Conservation (phyloP, 2,888 invertebrate species). For the Protonemura montana region DNA sequence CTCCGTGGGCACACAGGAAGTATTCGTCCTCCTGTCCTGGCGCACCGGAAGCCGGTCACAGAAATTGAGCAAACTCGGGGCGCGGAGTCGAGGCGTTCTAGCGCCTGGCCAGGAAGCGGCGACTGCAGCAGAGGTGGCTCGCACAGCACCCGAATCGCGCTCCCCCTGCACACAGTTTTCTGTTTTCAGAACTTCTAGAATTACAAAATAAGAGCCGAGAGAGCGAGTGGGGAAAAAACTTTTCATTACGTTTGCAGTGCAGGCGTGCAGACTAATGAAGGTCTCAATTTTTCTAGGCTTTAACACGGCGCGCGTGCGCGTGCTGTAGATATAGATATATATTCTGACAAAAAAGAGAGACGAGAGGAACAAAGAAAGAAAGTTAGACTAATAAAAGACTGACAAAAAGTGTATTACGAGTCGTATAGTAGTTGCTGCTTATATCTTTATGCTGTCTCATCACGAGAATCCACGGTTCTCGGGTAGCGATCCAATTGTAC, state of each 20-base stretch:
- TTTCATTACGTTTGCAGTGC: constrained; percentile 42
- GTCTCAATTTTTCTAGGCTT: constrained; percentile 39
- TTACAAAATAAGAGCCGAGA: constrained; percentile 28
- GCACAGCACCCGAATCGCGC: not conserved
- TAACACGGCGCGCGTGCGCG: constrained; percentile 25
- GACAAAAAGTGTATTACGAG: constrained; percentile 19
- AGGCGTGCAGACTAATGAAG: constrained; percentile 39
- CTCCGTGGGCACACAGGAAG: too few species aligned
- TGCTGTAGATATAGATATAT: too few species aligned
- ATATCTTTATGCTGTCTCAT: constrained; percentile 30
- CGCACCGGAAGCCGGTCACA: constrained; percentile 23
- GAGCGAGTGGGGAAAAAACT: constrained; percentile 24
- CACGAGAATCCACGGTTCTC: not conserved
- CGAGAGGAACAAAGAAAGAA: constrained; percentile 34
- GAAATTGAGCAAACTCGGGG: constrained; percentile 25
- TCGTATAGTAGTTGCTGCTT: constrained; percentile 10
- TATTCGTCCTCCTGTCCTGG: not conserved
- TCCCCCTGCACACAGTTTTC: not conserved
- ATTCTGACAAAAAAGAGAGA: constrained; percentile 22
- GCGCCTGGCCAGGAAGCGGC: not conserved
- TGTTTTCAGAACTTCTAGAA: constrained; percentile 38
- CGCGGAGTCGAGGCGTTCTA: not conserved
- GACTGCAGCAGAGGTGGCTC: not conserved
- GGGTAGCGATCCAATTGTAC: not conserved
- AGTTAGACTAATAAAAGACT: constrained; percentile 38